phyloP scores from a whole-genome alignment of 2,113 vertebrate species.

The Plecotus auritus region DNA sequence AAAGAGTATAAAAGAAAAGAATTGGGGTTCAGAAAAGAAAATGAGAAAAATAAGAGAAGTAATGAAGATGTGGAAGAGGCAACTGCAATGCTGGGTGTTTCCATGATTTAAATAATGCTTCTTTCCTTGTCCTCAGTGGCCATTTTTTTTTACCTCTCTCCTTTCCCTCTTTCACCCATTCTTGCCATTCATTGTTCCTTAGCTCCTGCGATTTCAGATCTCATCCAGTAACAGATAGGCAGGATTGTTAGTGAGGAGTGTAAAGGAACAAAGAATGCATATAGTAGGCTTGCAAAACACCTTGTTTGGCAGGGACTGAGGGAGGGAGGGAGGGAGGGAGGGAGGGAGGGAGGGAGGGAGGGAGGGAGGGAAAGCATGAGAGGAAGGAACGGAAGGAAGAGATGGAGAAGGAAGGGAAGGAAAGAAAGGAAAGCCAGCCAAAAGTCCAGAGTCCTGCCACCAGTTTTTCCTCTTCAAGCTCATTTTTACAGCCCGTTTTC shows the following conservation, averaged over 20 bases:
- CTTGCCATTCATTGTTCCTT: background rate
- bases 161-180: background rate
- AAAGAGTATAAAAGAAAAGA: background rate
- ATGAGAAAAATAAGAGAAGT: background rate
- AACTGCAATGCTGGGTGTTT: background rate
- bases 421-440: background rate
- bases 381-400: background rate
- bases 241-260: background rate
- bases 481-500: background rate
- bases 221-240: background rate
- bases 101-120: background rate
- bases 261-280: background rate
- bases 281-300: background rate
- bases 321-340: background rate
- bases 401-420: background rate
- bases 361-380: background rate
- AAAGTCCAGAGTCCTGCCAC: background rate
- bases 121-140: background rate
- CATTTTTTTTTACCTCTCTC: background rate
- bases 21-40: conserved; percentile 15
- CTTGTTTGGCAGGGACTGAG: background rate
- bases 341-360: background rate
- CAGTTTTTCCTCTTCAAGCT: background rate
- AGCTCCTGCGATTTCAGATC: background rate
- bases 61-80: background rate